Conservation (phyloP, 2,797 vertebrate genomes). For the Labeo calbasu region DNA sequence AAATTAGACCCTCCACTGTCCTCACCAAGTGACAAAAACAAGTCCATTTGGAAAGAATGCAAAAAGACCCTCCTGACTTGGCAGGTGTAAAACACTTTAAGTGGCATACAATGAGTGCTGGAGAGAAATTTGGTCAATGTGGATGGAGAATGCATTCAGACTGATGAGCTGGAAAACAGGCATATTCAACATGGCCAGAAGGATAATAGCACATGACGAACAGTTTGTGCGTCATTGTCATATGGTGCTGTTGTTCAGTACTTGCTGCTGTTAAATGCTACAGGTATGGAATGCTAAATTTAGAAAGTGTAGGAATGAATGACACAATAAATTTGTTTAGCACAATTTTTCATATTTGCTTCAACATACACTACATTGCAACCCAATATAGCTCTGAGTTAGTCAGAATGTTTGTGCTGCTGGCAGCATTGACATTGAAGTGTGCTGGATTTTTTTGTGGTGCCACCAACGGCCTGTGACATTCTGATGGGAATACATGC, state of each 20-base stretch:
- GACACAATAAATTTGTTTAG: neutral
- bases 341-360: neutral
- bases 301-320: neutral
- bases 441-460: neutral
- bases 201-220: slow-evolving; percentile 16
- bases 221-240: neutral
- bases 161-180: neutral
- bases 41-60: neutral
- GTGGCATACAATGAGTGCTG: slow-evolving; percentile 19
- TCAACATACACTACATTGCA: neutral
- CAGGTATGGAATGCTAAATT: neutral
- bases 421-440: neutral
- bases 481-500: slow-evolving; percentile 42
- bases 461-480: slow-evolving; percentile 27
- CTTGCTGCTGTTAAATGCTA: neutral
- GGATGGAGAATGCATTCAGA: slow-evolving; percentile 5
- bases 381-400: neutral
- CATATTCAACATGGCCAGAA: slow-evolving; percentile 6
- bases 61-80: slow-evolving; percentile 4
- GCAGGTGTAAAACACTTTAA: neutral
- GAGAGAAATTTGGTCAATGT: slow-evolving; percentile 17
- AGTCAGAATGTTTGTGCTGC: neutral
- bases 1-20: slow-evolving; percentile 41
- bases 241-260: neutral
- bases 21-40: slow-evolving; percentile 22